Evolutionary conservation across 2,888 invertebrate genomes (phyloP).

Genomic region (Phyto melanocephala): DNA sequence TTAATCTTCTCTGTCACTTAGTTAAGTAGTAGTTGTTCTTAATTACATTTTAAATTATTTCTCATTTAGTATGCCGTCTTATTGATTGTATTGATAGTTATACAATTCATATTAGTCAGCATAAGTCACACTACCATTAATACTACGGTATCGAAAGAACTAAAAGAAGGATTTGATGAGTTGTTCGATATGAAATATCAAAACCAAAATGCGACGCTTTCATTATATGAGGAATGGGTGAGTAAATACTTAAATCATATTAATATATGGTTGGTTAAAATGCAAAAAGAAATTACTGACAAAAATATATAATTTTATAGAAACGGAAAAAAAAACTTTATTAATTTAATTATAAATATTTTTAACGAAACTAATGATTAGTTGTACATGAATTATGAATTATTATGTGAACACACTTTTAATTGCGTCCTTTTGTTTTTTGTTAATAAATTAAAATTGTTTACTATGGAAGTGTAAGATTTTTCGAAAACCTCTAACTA

Average conservation of each 20-base stretch:
- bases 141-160: slow-evolving; percentile 67
- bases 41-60: background rate
- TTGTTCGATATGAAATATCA: slow-evolving; percentile 69
- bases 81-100: slow-evolving; percentile 69
- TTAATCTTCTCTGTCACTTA: background rate
- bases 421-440: too few species aligned
- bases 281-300: too few species aligned
- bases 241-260: slow-evolving; percentile 10
- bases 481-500: too few species aligned
- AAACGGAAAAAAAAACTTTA: too few species aligned
- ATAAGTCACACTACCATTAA: slow-evolving; percentile 70
- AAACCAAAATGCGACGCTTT: slow-evolving; percentile 66
- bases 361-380: too few species aligned
- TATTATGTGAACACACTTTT: too few species aligned
- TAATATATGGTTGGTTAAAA: too few species aligned
- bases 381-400: too few species aligned
- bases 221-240: slow-evolving; percentile 73
- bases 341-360: too few species aligned
- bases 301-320: too few species aligned
- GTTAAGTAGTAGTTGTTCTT: background rate
- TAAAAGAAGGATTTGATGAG: slow-evolving; percentile 73
- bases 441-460: too few species aligned
- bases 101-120: slow-evolving; percentile 73
- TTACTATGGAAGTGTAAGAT: too few species aligned
- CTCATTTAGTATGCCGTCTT: slow-evolving; percentile 71